These are phyloP conservation scores for Phengaris alcon DNA, from an alignment of 2,888 invertebrate species.

Conservation along the genomic window DNA sequence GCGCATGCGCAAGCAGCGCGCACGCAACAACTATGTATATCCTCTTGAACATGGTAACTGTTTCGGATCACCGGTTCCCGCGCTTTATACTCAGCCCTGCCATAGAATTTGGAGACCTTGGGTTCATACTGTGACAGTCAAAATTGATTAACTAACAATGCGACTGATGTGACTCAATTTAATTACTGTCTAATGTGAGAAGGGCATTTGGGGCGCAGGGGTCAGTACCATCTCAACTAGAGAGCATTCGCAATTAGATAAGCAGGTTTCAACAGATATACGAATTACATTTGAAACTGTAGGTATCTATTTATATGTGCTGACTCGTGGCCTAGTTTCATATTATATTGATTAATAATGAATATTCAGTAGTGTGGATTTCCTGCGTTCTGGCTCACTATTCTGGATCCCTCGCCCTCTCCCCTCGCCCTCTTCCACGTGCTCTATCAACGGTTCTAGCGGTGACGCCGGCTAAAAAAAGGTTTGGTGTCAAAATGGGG, in stretches of 20 bases:
- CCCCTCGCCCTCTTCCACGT: too few relatives aligned
- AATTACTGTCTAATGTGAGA: constrained; percentile 6
- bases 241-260: too few relatives aligned
- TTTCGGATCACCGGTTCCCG: not conserved
- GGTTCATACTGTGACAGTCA: not conserved
- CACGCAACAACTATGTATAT: constrained; percentile 5
- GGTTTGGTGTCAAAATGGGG: too few relatives aligned
- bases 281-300: too few relatives aligned
- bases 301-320: constrained; percentile 16
- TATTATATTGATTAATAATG: too few relatives aligned
- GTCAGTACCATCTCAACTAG: not conserved
- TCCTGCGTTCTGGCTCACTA: too few relatives aligned
- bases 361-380: too few relatives aligned
- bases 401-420: too few relatives aligned
- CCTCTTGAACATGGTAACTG: constrained; percentile 3
- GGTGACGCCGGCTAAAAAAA: too few relatives aligned
- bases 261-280: too few relatives aligned
- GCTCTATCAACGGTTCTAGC: too few relatives aligned
- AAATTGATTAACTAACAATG: constrained; percentile 15
- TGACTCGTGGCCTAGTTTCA: too few relatives aligned
- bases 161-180: not conserved
- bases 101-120: not conserved
- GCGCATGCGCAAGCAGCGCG: not conserved
- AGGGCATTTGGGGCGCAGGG: constrained; percentile 1
- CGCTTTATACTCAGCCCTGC: not conserved